phyloP scores from a whole-genome alignment of 2,113 vertebrate species.

The Bujurquina vittata region DNA sequence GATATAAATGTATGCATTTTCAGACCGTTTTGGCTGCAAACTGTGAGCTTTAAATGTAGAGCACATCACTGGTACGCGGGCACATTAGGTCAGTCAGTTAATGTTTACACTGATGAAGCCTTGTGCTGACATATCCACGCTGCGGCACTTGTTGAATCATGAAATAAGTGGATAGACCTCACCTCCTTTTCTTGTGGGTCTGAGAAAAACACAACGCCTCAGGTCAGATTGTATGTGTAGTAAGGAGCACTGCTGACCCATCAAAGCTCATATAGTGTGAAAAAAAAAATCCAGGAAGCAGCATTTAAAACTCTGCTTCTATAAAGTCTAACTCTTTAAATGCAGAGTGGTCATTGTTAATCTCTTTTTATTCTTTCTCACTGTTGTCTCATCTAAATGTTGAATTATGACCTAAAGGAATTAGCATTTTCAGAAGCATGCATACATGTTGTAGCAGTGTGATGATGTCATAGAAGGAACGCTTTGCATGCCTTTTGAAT shows the following conservation, averaged over 20 bases:
- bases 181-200: background rate
- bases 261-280: background rate
- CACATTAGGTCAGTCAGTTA: constrained; percentile 10
- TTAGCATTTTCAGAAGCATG: background rate
- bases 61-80: background rate
- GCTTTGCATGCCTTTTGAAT: background rate
- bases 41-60: background rate
- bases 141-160: background rate
- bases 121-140: background rate
- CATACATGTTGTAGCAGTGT: background rate
- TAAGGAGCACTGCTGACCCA: background rate
- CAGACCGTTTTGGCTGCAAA: background rate
- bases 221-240: background rate
- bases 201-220: background rate
- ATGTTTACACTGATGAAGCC: constrained; percentile 16
- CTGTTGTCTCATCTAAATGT: background rate
- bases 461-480: background rate
- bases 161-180: constrained; percentile 11
- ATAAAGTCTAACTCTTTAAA: background rate
- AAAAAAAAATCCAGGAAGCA: too few relatives aligned
- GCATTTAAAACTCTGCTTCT: background rate
- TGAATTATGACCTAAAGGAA: background rate
- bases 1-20: background rate
- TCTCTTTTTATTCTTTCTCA: background rate
- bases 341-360: background rate